Conservation (phyloP, 1,140 invertebrate genomes). For the Antheraea pernyi region DNA sequence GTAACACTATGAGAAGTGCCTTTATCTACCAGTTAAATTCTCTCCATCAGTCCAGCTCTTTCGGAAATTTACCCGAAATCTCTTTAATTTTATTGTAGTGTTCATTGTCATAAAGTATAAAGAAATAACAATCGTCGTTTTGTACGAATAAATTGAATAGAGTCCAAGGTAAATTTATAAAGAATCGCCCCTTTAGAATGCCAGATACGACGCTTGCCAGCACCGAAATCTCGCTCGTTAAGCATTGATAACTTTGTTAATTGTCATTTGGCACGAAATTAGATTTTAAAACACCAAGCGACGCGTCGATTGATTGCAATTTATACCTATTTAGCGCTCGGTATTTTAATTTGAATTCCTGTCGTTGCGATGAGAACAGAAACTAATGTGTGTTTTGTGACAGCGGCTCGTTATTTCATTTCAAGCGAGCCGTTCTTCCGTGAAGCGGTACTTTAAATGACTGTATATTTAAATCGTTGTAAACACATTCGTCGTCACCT, state of each 20-base stretch:
- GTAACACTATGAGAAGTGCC: no score
- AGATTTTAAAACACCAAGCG: conserved; percentile 40
- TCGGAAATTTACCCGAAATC: no score
- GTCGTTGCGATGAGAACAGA: neutral
- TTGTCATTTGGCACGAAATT: conserved; percentile 67
- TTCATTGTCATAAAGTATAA: no score
- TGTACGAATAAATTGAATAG: no score
- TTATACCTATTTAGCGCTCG: conserved; percentile 18
- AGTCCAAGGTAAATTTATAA: no score
- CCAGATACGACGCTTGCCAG: neutral
- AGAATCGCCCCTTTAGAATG: neutral
- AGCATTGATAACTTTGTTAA: conserved; percentile 65
- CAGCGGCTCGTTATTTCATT: neutral
- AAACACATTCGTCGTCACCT: no score
- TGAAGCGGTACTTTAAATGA: neutral
- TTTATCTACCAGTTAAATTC: no score
- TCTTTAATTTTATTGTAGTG: no score
- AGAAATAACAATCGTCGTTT: no score
- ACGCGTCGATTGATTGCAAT: conserved; percentile 37
- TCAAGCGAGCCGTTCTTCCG: neutral
- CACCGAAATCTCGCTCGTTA: conserved; percentile 47
- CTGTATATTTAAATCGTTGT: neutral
- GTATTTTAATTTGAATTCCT: conserved; percentile 57
- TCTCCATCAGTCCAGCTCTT: no score
- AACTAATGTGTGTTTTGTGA: neutral